A percentile compares a stretch with the other conserved stretches of the same genome.
Conservation (phyloP, 2,113 vertebrate species). For the Morphnarchus princeps region DNA sequence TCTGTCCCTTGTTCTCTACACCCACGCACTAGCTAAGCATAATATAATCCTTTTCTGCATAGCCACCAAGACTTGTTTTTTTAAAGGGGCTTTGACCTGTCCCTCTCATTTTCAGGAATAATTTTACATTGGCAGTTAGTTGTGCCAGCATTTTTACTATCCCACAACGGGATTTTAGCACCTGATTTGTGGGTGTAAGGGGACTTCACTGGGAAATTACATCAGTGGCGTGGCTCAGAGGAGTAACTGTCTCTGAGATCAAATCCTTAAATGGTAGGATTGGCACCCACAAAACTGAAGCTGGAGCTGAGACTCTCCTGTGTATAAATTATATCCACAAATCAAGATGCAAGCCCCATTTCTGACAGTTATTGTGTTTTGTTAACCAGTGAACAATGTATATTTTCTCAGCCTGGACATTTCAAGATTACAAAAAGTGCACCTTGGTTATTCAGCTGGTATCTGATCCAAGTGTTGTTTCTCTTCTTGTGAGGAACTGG, state of each 20-base stretch:
- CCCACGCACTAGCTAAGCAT: constrained; percentile 58
- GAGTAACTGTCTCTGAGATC: background rate
- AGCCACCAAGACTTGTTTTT: constrained; percentile 44
- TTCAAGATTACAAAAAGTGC: background rate
- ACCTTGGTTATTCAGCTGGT: constrained; percentile 31
- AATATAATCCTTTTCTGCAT: constrained; percentile 42
- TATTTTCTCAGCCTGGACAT: background rate
- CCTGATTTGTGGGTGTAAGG: constrained; percentile 60
- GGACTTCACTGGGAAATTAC: constrained; percentile 54
- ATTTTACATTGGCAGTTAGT: constrained; percentile 31
- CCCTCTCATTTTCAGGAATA: constrained; percentile 46
- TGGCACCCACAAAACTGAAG: constrained; percentile 49
- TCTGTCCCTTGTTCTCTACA: constrained; percentile 45
- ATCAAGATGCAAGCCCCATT: constrained; percentile 8
- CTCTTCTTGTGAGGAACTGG: background rate
- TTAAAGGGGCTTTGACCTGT: constrained; percentile 51
- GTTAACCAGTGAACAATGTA: constrained; percentile 36
- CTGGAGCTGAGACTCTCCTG: background rate
- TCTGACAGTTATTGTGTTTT: constrained; percentile 45
- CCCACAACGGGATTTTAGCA: constrained; percentile 50
- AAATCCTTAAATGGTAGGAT: constrained; percentile 58
- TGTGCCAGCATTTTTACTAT: constrained; percentile 54
- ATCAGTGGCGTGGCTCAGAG: background rate
- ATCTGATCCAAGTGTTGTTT: constrained; percentile 13
- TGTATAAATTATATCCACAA: constrained; percentile 1